phyloP scores from a whole-genome alignment of 2,888 invertebrate species.

The Drosophila ochracea region DNA sequence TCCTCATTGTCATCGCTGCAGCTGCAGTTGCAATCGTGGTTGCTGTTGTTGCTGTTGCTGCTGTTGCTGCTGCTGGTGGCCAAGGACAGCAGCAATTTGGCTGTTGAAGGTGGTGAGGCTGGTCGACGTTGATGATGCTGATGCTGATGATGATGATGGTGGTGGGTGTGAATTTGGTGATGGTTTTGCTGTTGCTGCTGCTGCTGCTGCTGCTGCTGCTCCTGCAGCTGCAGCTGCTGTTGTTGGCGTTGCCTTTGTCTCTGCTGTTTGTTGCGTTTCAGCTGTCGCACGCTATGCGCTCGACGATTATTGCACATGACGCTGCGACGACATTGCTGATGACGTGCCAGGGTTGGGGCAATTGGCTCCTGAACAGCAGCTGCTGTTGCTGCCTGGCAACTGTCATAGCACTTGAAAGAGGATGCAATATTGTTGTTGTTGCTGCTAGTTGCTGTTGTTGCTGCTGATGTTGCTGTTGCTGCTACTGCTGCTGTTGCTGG shows the following conservation, averaged over 20 bases:
- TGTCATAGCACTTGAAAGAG: constrained; percentile 70
- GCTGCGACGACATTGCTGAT: constrained; percentile 72
- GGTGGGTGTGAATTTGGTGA: constrained; percentile 14
- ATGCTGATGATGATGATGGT: constrained; percentile 21
- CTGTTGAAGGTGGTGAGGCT: constrained; percentile 59
- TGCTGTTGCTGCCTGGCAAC: constrained; percentile 56
- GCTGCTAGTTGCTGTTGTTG: constrained; percentile 13
- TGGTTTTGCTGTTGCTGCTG: constrained; percentile 44
- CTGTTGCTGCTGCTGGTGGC: constrained; percentile 57
- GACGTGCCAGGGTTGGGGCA: constrained; percentile 44
- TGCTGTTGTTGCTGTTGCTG: constrained; percentile 34
- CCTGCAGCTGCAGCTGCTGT: constrained; percentile 40
- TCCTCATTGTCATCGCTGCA: constrained; percentile 47
- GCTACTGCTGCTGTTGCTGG: constrained; percentile 10
- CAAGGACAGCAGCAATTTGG: constrained; percentile 72
- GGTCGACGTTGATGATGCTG: constrained; percentile 21
- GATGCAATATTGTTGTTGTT: constrained; percentile 39
- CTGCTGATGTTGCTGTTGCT: constrained; percentile 19
- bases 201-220: constrained; percentile 48
- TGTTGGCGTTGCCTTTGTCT: constrained; percentile 41
- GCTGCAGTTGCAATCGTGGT: constrained; percentile 43
- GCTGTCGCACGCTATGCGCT: constrained; percentile 71
- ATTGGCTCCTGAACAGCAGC: constrained; percentile 20
- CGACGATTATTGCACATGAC: constrained; percentile 76
- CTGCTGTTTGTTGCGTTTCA: constrained; percentile 73